These are phyloP conservation scores for Drosophila trapezifrons DNA, from an alignment of 1,140 invertebrate species.

Conservation along the genomic window DNA sequence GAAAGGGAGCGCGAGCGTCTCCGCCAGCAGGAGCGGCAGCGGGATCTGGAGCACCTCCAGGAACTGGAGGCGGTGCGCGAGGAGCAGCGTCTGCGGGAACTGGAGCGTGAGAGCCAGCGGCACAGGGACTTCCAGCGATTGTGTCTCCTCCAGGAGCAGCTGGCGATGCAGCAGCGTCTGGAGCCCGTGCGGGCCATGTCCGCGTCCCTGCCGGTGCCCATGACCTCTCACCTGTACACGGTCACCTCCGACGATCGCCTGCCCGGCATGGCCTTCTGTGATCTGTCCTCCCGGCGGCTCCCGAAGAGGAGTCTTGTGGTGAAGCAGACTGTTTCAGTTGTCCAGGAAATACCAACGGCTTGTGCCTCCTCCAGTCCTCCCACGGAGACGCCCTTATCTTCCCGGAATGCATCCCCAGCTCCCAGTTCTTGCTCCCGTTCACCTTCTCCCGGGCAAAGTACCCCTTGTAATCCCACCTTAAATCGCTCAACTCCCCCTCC, in stretches of 20 bases:
- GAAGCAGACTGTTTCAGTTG: neutral
- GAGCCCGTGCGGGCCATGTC: constrained; percentile 21
- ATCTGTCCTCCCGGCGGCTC: neutral
- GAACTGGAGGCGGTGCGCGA: constrained; percentile 45
- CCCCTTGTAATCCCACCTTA: neutral
- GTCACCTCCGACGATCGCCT: constrained; percentile 51
- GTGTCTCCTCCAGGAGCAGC: constrained; percentile 18
- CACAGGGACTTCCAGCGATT: constrained; percentile 15
- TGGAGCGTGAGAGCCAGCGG: constrained; percentile 34
- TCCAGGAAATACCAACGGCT: neutral
- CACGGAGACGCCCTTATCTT: neutral
- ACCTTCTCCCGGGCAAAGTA: neutral
- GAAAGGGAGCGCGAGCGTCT: constrained; percentile 36
- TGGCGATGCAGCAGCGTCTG: neutral
- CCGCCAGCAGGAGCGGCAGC: constrained; percentile 36
- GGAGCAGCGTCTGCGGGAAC: constrained; percentile 12
- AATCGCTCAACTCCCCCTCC: neutral
- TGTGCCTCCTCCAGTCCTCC: neutral
- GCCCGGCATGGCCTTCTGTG: constrained; percentile 58
- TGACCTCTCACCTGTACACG: constrained; percentile 45
- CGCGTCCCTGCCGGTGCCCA: constrained; percentile 7
- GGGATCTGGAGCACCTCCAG: constrained; percentile 35
- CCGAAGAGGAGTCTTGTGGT: neutral
- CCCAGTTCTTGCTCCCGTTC: neutral
- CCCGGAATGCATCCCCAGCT: neutral